phyloP scores from a whole-genome alignment of 2,888 invertebrate species.

The Protula sp. region DNA sequence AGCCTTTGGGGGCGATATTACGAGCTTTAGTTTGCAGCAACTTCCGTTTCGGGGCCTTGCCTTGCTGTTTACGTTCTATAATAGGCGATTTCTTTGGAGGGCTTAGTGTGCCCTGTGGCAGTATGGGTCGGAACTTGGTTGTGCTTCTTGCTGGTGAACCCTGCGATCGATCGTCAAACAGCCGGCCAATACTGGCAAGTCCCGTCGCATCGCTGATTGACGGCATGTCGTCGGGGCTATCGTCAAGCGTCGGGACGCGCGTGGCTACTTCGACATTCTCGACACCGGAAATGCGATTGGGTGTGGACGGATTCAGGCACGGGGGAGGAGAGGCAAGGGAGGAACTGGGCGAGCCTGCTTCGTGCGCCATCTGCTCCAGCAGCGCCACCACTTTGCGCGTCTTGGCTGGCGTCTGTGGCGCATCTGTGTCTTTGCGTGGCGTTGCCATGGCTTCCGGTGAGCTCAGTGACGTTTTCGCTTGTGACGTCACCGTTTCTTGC shows the following conservation, averaged over 20 bases:
- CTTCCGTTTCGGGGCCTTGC: no score
- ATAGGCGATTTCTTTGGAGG: background rate
- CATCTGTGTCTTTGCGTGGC: background rate
- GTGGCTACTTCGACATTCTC: no score
- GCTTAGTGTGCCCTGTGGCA: background rate
- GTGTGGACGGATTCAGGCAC: background rate
- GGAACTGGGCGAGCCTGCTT: background rate
- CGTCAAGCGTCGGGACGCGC: no score
- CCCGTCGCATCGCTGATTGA: background rate
- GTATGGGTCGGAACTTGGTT: background rate
- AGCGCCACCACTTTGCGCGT: background rate
- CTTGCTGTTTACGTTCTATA: no score
- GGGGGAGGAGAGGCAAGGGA: background rate
- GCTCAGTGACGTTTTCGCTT: no score
- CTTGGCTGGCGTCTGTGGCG: background rate
- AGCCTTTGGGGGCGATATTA: constrained; percentile 44
- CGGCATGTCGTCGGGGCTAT: no score
- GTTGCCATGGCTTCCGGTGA: background rate
- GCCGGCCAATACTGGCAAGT: no score
- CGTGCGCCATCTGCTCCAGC: no score
- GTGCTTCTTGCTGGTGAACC: background rate
- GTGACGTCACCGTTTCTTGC: background rate
- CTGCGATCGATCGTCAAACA: no score
- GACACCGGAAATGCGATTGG: no score
- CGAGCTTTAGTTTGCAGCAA: constrained; percentile 34